phyloP scores from a whole-genome alignment of 2,113 vertebrate genomes.

The Perccottus glenii region DNA sequence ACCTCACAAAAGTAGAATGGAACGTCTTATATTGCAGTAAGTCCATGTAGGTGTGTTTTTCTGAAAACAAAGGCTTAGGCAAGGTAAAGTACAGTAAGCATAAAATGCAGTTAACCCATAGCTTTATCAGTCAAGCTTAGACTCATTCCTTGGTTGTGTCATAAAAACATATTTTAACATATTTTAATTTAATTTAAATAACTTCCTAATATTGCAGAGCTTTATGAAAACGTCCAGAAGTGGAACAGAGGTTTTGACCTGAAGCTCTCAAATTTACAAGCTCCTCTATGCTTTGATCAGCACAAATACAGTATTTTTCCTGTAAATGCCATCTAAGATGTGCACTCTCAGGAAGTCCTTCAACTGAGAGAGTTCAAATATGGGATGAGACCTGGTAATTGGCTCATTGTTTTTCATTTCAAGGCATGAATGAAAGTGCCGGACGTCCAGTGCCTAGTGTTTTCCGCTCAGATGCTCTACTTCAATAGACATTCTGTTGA shows the following conservation, averaged over 20 bases:
- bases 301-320: slow-evolving; percentile 31
- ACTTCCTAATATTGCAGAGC: slow-evolving; percentile 3
- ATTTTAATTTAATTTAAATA: slow-evolving; percentile 18
- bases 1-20: too few relatives aligned
- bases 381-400: slow-evolving; percentile 47
- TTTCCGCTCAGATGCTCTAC: slow-evolving; percentile 20
- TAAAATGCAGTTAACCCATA: slow-evolving; percentile 41
- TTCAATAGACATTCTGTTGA: slow-evolving; percentile 28
- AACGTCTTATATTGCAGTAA: too few relatives aligned
- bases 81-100: background rate
- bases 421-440: slow-evolving; percentile 38
- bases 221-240: background rate
- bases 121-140: background rate
- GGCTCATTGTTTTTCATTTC: slow-evolving; percentile 48
- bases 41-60: too few relatives aligned
- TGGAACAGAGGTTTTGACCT: slow-evolving; percentile 19
- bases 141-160: slow-evolving; percentile 1
- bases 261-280: slow-evolving; percentile 7
- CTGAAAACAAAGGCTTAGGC: too few relatives aligned
- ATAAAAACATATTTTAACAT: slow-evolving; percentile 6
- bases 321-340: slow-evolving; percentile 18
- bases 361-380: slow-evolving; percentile 26
- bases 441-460: slow-evolving; percentile 40
- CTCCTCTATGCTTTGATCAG: slow-evolving; percentile 36
- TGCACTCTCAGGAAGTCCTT: slow-evolving; percentile 26